These are phyloP conservation scores for Amphiprion ocellaris DNA, from an alignment of 2,113 vertebrate species.

Conservation along the genomic window DNA sequence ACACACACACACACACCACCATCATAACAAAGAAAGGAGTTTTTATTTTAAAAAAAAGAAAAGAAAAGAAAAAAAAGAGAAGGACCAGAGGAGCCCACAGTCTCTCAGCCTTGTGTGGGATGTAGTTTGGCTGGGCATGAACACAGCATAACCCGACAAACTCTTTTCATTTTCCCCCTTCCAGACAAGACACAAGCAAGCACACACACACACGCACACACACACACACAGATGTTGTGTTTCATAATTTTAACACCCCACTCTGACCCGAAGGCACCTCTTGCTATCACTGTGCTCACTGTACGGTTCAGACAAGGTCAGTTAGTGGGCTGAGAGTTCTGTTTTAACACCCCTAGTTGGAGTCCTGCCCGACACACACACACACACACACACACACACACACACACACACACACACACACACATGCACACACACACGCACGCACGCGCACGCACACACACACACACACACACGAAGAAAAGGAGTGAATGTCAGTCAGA, in stretches of 20 bases:
- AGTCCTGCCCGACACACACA: constrained; percentile 40
- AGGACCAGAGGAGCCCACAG: constrained; percentile 70
- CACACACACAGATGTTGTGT: constrained; percentile 50
- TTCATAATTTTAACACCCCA: constrained; percentile 59
- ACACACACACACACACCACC: constrained; percentile 1
- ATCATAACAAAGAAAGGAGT: constrained; percentile 37
- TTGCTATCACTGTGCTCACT: constrained; percentile 39
- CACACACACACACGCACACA: constrained; percentile 28
- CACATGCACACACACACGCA: constrained; percentile 6
- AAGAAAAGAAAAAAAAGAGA: constrained; percentile 56
- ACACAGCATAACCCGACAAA: constrained; percentile 70
- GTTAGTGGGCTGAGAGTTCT: constrained; percentile 67
- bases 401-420: constrained; percentile 15
- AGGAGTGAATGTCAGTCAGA: constrained; percentile 44
- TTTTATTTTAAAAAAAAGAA: constrained; percentile 71
- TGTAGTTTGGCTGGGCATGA: constrained; percentile 71
- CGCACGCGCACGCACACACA: background rate
- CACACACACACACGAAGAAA: background rate
- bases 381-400: constrained; percentile 26
- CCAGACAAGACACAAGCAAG: constrained; percentile 60
- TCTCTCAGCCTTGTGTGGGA: constrained; percentile 78
- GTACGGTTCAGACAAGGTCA: constrained; percentile 73
- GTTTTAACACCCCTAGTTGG: constrained; percentile 57
- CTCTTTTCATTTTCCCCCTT: constrained; percentile 67
- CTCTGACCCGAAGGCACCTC: constrained; percentile 60